phyloP scores from a whole-genome alignment of 2,888 invertebrate species.

The Leptinotarsa rubiginosa region DNA sequence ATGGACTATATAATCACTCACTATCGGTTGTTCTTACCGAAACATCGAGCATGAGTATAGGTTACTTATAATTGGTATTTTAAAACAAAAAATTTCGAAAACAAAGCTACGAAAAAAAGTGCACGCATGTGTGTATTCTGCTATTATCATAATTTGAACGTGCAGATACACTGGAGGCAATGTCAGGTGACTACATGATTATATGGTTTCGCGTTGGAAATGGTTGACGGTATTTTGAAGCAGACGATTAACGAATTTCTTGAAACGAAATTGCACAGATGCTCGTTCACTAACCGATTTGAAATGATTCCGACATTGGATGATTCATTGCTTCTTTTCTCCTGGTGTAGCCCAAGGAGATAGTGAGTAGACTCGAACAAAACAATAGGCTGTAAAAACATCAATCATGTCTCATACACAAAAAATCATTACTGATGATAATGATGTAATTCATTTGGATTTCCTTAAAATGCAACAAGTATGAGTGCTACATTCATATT shows the following conservation, averaged over 20 bases:
- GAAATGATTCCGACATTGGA: not conserved
- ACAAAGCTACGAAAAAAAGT: conserved; percentile 19
- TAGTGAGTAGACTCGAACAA: not conserved
- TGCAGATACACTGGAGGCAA: not conserved
- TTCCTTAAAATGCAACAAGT: too few relatives aligned
- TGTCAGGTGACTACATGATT: conserved; percentile 24
- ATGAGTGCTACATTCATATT: too few relatives aligned
- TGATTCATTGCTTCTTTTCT: not conserved
- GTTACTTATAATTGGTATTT: conserved; percentile 24
- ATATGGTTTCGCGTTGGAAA: not conserved
- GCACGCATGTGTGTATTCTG: conserved; percentile 25
- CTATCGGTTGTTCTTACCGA: conserved; percentile 24
- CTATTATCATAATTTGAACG: conserved; percentile 19
- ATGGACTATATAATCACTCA: conserved; percentile 10
- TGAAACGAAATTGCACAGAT: not conserved
- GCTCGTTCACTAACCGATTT: not conserved
- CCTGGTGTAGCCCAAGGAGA: not conserved
- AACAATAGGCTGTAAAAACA: too few relatives aligned
- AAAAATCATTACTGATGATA: too few relatives aligned
- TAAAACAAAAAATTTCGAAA: conserved; percentile 1
- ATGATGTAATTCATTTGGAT: too few relatives aligned
- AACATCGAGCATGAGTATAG: conserved; percentile 21
- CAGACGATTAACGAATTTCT: not conserved
- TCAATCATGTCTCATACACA: too few relatives aligned
- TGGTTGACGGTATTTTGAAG: conserved; percentile 20